Evolutionary conservation across 2,113 vertebrate genomes (phyloP), one percentile per base, ranked within the genome.

Genomic region (Labeo catla): DNA sequence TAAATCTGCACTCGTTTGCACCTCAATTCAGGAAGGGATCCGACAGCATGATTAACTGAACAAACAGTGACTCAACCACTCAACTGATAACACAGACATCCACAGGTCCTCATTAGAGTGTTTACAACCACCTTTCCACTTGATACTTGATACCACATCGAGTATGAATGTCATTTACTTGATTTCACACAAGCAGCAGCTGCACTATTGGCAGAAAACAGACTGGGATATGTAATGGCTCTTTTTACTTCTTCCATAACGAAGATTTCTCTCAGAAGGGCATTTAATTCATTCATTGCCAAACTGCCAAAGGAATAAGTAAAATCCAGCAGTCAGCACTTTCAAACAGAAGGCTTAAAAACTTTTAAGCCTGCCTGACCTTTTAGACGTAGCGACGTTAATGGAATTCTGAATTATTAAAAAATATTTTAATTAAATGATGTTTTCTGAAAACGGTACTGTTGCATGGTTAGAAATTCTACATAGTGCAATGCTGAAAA

Each of bases 281-380:
- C 7, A 76, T n/a, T 76, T 21, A 73, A 45, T 45, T 72, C 15
- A 23, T 74, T 28, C 3, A 12, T 28, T 50, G 11, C 45, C 70
- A 11, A 72, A 76, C 45, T 49, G 72, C 3, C 6, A 49, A 76
- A 15, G 12, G 10, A 77, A 52, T 23, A 70, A 52, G 36, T 45
- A 12, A 68, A 88, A 52, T 28, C 11, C 74, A 49, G 34, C 28
- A 77, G 34, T 88, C 87, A 72, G 79, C 87, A 76, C 77, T 85
- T 88, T 85, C 15, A 88, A 85, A 43, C 15, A 36, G 50, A 82
- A 61, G 36, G 47, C 28, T 74, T 72, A 6, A 49, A 88, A 59
- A 68, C 39, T 21, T 76, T 81, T 70, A 39, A 68, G 47, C 34
- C 73, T 34, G 28, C 21, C 16, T 72, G 36, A 72, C 66, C 23